Evolutionary conservation across 1,140 invertebrate genomes (phyloP).

Genomic region (Pogonognathellus flavescens): DNA sequence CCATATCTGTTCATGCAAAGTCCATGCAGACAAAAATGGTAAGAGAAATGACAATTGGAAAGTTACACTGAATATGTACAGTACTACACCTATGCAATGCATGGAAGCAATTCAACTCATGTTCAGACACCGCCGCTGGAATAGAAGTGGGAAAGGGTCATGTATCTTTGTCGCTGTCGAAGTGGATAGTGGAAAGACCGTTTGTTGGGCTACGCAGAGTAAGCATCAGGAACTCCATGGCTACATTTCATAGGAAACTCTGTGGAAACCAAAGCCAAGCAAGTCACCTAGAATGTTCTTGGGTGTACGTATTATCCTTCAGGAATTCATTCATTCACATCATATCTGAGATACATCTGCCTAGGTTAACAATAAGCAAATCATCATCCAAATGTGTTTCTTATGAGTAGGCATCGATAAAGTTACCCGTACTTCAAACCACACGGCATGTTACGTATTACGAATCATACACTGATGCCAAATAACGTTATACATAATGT

Average conservation of each 20-base stretch:
- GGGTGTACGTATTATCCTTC: neutral
- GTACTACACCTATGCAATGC: neutral
- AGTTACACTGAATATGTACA: neutral
- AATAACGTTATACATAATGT: too few relatives aligned
- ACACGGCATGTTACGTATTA: too few relatives aligned
- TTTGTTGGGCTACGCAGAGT: neutral
- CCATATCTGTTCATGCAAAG: neutral
- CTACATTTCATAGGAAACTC: neutral
- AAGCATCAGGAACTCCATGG: neutral
- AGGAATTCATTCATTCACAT: slow-evolving; percentile 34
- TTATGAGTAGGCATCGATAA: too few relatives aligned
- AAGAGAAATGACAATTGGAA: too few relatives aligned
- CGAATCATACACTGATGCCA: too few relatives aligned
- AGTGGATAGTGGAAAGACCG: slow-evolving; percentile 34
- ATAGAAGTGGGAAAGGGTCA: slow-evolving; percentile 33
- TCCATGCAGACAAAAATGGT: too few relatives aligned
- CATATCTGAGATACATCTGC: slow-evolving; percentile 21
- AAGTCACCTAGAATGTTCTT: neutral
- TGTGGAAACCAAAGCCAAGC: neutral
- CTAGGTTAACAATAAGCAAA: slow-evolving; percentile 24
- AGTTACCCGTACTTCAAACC: too few relatives aligned
- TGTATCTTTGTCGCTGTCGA: slow-evolving; percentile 49
- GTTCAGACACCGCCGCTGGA: neutral
- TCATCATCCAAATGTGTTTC: neutral
- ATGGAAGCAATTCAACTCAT: neutral